Evolutionary conservation across 2,797 vertebrate species (phyloP).

Genomic region (Danio choprae): DNA sequence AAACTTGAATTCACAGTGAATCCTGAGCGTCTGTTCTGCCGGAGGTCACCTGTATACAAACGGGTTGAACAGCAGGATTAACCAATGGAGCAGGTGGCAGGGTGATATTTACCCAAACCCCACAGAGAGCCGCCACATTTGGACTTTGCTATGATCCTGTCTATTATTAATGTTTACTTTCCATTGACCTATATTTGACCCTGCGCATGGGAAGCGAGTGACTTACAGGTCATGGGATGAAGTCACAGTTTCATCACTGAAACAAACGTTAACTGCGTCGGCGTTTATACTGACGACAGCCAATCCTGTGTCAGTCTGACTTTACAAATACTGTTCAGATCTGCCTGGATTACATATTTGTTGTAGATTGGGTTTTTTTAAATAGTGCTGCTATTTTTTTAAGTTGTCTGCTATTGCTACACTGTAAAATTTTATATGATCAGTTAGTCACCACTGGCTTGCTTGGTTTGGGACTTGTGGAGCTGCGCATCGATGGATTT

Average conservation of each 20-base stretch:
- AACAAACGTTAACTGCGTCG: slow-evolving; percentile 17
- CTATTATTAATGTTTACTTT: slow-evolving; percentile 78
- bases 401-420: no score
- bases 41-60: slow-evolving; percentile 54
- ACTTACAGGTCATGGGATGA: slow-evolving; percentile 65
- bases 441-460: no score
- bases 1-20: no score
- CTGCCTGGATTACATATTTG: neutral
- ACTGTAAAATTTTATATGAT: no score
- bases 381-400: no score
- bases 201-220: slow-evolving; percentile 61
- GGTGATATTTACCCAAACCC: slow-evolving; percentile 66
- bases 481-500: no score
- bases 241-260: slow-evolving; percentile 25
- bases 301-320: neutral
- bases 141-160: slow-evolving; percentile 74
- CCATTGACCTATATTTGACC: slow-evolving; percentile 77
- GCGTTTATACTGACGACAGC: neutral
- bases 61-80: slow-evolving; percentile 62
- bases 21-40: neutral
- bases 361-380: neutral
- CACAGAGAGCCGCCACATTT: slow-evolving; percentile 65
- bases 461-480: no score
- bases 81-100: slow-evolving; percentile 48
- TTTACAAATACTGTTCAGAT: slow-evolving; percentile 12